Conservation (phyloP, 2,797 vertebrate genomes). For the Falco berigora region DNA sequence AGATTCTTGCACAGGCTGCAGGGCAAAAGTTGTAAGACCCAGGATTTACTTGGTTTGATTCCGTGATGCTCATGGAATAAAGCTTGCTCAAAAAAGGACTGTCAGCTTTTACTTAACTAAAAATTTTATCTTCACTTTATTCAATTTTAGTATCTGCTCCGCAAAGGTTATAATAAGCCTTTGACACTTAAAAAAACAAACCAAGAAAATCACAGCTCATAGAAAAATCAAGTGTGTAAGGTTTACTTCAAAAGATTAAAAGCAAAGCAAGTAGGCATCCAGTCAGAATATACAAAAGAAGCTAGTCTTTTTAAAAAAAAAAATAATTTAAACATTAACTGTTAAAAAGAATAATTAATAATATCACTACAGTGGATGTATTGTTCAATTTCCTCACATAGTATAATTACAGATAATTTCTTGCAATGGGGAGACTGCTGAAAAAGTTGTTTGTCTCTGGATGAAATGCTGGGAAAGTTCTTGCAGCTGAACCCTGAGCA, state of each 20-base stretch:
- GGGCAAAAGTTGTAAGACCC: background rate
- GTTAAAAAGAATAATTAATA: background rate
- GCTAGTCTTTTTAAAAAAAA: background rate
- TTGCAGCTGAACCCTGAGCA: background rate
- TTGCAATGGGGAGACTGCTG: background rate
- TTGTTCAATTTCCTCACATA: background rate
- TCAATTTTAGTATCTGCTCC: background rate
- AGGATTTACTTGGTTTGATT: background rate
- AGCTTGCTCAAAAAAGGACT: background rate
- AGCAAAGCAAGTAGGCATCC: background rate
- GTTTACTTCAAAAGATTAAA: background rate
- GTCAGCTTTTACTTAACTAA: background rate
- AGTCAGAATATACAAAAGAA: background rate
- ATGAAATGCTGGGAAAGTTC: background rate
- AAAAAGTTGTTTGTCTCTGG: background rate
- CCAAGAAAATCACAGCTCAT: background rate
- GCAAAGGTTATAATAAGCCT: background rate
- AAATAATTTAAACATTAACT: background rate
- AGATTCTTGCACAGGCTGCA: background rate
- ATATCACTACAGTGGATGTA: background rate
- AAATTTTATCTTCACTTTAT: background rate
- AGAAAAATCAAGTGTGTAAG: background rate
- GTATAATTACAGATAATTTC: background rate
- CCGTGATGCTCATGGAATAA: background rate
- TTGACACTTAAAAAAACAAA: background rate